Conservation (phyloP, 2,113 vertebrate genomes). For the Clarias batrachus region DNA sequence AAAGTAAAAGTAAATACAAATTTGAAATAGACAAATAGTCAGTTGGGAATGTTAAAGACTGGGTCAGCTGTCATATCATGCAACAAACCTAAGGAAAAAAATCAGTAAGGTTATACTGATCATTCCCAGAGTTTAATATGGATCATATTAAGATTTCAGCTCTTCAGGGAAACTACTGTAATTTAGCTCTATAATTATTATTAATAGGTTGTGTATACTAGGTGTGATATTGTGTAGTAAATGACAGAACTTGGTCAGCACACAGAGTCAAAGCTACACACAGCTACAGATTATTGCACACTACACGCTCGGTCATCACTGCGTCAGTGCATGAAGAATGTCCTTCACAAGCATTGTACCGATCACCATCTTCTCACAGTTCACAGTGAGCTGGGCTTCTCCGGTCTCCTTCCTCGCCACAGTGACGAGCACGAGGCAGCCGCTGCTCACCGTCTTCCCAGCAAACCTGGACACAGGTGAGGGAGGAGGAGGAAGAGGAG, state of each 20-base stretch:
- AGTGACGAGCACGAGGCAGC: conserved; percentile 88
- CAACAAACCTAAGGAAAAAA: conserved; percentile 16
- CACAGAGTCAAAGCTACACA: conserved; percentile 34
- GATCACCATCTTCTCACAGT: conserved; percentile 98
- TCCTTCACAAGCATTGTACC: conserved; percentile 97
- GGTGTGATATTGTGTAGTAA: conserved; percentile 1
- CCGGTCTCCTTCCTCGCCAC: conserved; percentile 75
- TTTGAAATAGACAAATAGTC: neutral
- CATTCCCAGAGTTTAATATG: neutral
- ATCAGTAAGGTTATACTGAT: neutral
- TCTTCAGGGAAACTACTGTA: neutral
- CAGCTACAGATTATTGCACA: neutral
- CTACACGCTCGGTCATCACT: conserved; percentile 68
- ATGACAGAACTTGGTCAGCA: conserved; percentile 27
- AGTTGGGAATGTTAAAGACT: neutral
- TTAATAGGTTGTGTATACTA: conserved; percentile 2
- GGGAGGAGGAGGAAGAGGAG: conserved; percentile 57
- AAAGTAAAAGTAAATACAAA: neutral
- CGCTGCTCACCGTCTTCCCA: conserved; percentile 84
- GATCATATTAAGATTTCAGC: neutral
- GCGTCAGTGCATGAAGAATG: conserved; percentile 83
- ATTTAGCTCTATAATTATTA: neutral
- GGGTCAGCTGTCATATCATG: conserved; percentile 6
- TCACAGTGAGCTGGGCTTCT: conserved; percentile 82
- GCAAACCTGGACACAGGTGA: conserved; percentile 81